Percentiles rank a stretch among this genome's conserved stretches.
Evolutionary conservation across 1,140 invertebrate species (phyloP).

Genomic region (Samia ricini): DNA sequence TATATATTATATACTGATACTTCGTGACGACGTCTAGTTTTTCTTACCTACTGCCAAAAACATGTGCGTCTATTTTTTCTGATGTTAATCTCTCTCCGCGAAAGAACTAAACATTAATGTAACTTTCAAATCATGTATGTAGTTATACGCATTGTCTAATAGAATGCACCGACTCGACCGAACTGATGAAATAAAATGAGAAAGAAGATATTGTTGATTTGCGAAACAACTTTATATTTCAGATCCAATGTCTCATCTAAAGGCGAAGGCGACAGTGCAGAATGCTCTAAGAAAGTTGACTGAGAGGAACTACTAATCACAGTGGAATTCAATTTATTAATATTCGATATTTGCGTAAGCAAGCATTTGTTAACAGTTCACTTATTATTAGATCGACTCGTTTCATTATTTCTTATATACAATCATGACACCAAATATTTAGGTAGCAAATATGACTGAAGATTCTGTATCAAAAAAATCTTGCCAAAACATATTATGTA

Average conservation of each 20-base stretch:
- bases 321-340: slow-evolving; percentile 25
- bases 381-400: neutral
- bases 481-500: slow-evolving; percentile 33
- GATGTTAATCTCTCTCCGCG: neutral
- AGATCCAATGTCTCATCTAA: slow-evolving; percentile 72
- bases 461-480: slow-evolving; percentile 31
- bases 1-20: no score
- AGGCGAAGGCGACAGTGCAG: slow-evolving; percentile 74
- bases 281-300: slow-evolving; percentile 73
- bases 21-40: neutral
- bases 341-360: slow-evolving; percentile 45
- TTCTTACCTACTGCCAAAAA: neutral
- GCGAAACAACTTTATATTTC: slow-evolving; percentile 27
- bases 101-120: neutral
- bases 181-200: neutral
- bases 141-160: slow-evolving; percentile 1
- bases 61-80: neutral
- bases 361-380: slow-evolving; percentile 44
- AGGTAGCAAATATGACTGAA: slow-evolving; percentile 12
- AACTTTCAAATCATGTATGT: neutral
- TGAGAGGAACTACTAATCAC: slow-evolving; percentile 63
- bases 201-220: neutral
- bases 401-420: neutral
- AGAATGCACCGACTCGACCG: neutral
- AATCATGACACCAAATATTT: neutral